These are phyloP conservation scores for Auanema sp. DNA, from an alignment of 2,888 invertebrate genomes.

Conservation along the genomic window DNA sequence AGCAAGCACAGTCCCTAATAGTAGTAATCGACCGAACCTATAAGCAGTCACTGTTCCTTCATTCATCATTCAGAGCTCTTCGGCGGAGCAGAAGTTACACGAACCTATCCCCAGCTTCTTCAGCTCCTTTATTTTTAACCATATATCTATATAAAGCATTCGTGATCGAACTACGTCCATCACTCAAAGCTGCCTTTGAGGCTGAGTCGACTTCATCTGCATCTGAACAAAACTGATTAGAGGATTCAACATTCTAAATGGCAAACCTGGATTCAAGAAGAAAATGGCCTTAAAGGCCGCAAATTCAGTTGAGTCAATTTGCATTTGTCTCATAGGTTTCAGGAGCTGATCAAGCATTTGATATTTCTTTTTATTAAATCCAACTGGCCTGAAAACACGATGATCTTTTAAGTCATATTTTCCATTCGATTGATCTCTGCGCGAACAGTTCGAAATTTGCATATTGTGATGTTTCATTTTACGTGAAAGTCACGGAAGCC, in stretches of 20 bases:
- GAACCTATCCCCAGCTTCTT: conserved; percentile 57
- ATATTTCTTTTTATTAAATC: conserved; percentile 50
- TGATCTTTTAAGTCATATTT: conserved; percentile 1
- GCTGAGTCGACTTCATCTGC: conserved; percentile 56
- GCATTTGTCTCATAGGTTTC: conserved; percentile 56
- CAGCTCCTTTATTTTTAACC: conserved; percentile 50
- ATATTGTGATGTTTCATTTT: too few relatives aligned
- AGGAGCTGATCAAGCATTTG: conserved; percentile 62
- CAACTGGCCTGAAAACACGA: conserved; percentile 31
- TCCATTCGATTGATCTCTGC: not conserved
- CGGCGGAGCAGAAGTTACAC: not conserved
- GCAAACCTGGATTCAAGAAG: conserved; percentile 61
- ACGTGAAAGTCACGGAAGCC: too few relatives aligned
- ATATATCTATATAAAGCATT: conserved; percentile 61
- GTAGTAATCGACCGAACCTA: conserved; percentile 58
- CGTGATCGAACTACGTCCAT: conserved; percentile 52
- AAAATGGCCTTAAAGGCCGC: conserved; percentile 62
- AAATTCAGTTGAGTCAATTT: conserved; percentile 59
- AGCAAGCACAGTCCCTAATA: conserved; percentile 58
- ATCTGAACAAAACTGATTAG: conserved; percentile 37
- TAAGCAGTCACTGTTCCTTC: not conserved
- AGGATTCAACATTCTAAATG: not conserved
- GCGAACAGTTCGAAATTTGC: too few relatives aligned
- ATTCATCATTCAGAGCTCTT: not conserved
- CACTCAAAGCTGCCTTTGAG: conserved; percentile 45